These are phyloP conservation scores for Aphodius sticticus DNA, from an alignment of 2,888 invertebrate genomes.

Conservation along the genomic window DNA sequence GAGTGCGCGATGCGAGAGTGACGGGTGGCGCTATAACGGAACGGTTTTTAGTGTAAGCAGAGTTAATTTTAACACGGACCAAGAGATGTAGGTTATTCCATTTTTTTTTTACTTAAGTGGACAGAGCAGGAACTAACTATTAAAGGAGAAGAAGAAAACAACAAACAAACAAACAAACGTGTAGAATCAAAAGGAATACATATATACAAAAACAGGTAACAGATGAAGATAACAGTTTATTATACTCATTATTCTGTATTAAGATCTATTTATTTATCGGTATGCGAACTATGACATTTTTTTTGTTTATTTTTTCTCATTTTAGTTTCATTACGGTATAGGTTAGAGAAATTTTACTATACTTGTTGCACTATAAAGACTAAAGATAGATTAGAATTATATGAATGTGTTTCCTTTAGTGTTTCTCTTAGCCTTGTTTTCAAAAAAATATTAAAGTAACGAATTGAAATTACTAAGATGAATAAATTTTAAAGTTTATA, in stretches of 20 bases:
- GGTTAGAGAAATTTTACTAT: conserved; percentile 49
- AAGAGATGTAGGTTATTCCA: conserved; percentile 5
- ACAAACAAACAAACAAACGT: conserved; percentile 8
- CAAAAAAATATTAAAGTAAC: conserved; percentile 25
- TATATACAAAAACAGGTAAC: not conserved
- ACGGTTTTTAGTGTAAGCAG: not conserved
- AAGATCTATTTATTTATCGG: conserved; percentile 51
- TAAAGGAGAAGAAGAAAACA: conserved; percentile 25
- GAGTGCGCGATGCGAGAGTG: not conserved
- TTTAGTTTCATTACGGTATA: conserved; percentile 45
- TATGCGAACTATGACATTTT: conserved; percentile 45
- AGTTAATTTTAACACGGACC: conserved; percentile 9
- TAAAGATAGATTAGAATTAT: conserved; percentile 53
- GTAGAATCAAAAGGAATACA: not conserved
- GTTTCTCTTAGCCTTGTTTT: conserved; percentile 41
- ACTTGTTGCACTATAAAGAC: conserved; percentile 56
- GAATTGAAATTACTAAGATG: conserved; percentile 22
- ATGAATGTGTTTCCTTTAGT: conserved; percentile 51
- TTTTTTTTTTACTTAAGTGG: conserved; percentile 13
- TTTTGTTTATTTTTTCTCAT: conserved; percentile 46
- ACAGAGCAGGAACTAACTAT: not conserved
- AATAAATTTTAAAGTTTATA: conserved; percentile 22
- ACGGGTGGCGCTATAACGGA: not conserved
- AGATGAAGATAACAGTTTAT: conserved; percentile 31
- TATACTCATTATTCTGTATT: conserved; percentile 39